phyloP scores from a whole-genome alignment of 2,888 invertebrate species.

The Neria commutata region DNA sequence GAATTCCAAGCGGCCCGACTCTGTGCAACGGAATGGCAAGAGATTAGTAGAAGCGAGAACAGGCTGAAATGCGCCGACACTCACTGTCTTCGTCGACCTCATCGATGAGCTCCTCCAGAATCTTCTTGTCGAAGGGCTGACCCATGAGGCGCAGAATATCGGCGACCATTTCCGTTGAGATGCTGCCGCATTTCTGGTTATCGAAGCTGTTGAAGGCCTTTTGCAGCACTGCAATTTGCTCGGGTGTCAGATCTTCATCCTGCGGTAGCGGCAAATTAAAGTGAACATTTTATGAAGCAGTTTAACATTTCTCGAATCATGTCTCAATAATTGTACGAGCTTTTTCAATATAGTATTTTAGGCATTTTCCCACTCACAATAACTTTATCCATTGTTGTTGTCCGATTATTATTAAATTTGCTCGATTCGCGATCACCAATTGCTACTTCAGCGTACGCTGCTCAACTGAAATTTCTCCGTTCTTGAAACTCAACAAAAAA shows the following conservation, averaged over 20 bases:
- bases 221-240: conserved; percentile 90
- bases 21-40: conserved; percentile 69
- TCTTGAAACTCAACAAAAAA: conserved; percentile 21
- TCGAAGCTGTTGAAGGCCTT: conserved; percentile 98
- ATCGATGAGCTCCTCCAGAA: conserved; percentile 95
- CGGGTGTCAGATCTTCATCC: conserved; percentile 89
- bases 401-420: conserved; percentile 27
- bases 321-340: background rate
- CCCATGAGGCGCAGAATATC: conserved; percentile 96
- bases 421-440: conserved; percentile 43
- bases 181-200: conserved; percentile 91
- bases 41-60: too few relatives aligned
- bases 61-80: conserved; percentile 55
- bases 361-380: conserved; percentile 47
- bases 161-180: conserved; percentile 92
- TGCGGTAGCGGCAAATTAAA: conserved; percentile 51
- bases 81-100: conserved; percentile 97
- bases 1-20: conserved; percentile 95
- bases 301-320: background rate
- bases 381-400: conserved; percentile 37
- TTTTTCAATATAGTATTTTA: background rate
- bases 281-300: too few relatives aligned
- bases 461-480: conserved; percentile 36
- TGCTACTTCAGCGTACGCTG: conserved; percentile 41
- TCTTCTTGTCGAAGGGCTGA: conserved; percentile 94